phyloP scores from a whole-genome alignment of 2,888 invertebrate genomes.

The Podotricha telesiphe region DNA sequence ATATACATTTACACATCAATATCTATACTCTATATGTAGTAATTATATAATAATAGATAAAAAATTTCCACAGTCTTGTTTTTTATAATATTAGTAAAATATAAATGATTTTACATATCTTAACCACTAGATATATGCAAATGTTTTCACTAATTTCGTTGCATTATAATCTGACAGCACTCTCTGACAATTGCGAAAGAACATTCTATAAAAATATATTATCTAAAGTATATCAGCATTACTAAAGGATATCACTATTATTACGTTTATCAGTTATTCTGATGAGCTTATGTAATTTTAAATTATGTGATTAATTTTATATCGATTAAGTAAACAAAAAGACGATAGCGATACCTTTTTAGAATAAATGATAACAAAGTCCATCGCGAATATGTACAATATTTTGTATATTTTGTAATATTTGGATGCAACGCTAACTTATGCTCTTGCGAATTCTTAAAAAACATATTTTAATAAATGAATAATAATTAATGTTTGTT shows the following conservation, averaged over 20 bases:
- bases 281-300: neutral
- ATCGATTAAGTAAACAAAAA: constrained; percentile 14
- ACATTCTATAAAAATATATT: neutral
- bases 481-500: too few species aligned
- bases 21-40: neutral
- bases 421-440: neutral
- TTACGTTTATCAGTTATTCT: neutral
- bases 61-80: neutral
- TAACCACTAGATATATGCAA: neutral
- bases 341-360: neutral
- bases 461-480: neutral
- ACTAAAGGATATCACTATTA: neutral
- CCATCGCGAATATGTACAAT: neutral
- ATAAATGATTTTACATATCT: neutral
- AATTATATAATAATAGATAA: neutral
- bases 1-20: neutral
- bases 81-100: neutral
- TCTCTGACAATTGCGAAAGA: neutral
- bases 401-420: neutral
- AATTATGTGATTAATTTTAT: constrained; percentile 1
- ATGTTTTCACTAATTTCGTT: neutral
- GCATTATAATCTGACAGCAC: neutral
- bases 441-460: neutral
- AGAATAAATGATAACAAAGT: neutral
- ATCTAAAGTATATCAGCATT: neutral